Base-by-base conservation (phyloP, 2,113 vertebrate genomes). In the Empidonax alnorum region DNA sequence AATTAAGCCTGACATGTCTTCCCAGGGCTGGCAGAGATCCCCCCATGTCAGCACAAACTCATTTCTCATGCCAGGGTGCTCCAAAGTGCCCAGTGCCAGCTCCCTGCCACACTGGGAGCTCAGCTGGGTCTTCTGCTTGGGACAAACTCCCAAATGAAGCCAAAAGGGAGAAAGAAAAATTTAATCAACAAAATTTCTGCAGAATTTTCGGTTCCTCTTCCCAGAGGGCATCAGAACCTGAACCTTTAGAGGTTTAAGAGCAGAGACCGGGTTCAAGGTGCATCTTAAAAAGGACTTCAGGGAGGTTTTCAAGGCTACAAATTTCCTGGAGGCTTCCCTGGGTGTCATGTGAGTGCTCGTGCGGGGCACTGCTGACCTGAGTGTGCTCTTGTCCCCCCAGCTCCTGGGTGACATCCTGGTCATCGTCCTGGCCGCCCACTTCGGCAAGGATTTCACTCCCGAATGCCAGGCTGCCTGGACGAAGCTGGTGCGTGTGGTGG, bases 401-500 rank as follows among this genome's bases (percentile, higher is more conserved):
- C 97, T 99, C 82, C 95, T 99, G 95, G 97, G 97, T 56, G 98
- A 99, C 46, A 97, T 98, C 71, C 92, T 99, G 39, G 90, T 98
- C 76, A 78, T 98, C 14, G 97, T 98, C 44, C 46, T 99, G 87
- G 98, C 98, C 0, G 33, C 72, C 41, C 97, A 97, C 69, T 69
- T 98, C 28, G 89, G 97, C 27, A 35, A 39, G 24, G 88, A 91
- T 0, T 99, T 99, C 98, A 96, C 63, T 17, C 93, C 98, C 0
- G 62, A 92, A 0, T 14, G 55, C 18, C 98, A 99, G 95, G 97
- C 97, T 12, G 58, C 96, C 71, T 99, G 81, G 63, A 98, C 99
- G 94, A 99, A 99, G 97, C 98, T 99, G 97, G 89, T 98, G 73
- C 25, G 96, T 7, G 98, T 97, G 46, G 98, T 99, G 33, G 98